Evolutionary conservation across 2,888 invertebrate species (phyloP), one percentile per base, ranked within the genome.

Genomic region (Cheilosia grossa): DNA sequence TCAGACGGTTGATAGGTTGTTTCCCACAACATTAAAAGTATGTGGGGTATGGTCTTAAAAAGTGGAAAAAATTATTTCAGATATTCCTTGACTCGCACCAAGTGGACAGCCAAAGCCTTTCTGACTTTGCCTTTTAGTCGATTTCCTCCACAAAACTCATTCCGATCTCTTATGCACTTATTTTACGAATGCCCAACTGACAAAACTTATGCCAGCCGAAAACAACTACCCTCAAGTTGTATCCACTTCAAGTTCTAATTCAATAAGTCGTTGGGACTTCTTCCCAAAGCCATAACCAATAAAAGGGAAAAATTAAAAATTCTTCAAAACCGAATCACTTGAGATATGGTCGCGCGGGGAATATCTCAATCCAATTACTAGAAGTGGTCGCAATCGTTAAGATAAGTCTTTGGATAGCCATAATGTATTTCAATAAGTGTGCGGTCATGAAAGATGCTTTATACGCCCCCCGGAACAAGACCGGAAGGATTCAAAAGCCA

Each of bases 331-430:
- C 40, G 56, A 79, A 58, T 73, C 74, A 83, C 74, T 80, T 79
- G 53, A 79, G 82, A 78, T 82, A 61, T 54, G 21, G 9, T 33
- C 53, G 37, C 44, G 40, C 30, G 13, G 42, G 24, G 19, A 49
- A 54, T 64, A 79, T 69, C 75, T 70, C 24, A 37, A 73, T 77
- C 49, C 64, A 75, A 83, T 80, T 74, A 80, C 75, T 54, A 75
- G 66, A 83, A 83, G 83, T 83, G 80, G 69, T 74, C 56, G 37
- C 44, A 59, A 83, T 80, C 74, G 49, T 83, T 80, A 66, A 80
- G 83, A 83, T 83, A 80, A 83, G 53, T 44, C 33, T 54, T 70
- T 4, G 4, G 49, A 75, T 64, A 64, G 47, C 27, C 67, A 10
- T 74, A 61, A 73, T 67, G 73, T 53, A 40, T 47, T 49, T 49